A percentile compares a stretch with the other conserved stretches of the same genome.
phyloP scores from a whole-genome alignment of 1,140 invertebrate species.

The Antheraea pernyi region DNA sequence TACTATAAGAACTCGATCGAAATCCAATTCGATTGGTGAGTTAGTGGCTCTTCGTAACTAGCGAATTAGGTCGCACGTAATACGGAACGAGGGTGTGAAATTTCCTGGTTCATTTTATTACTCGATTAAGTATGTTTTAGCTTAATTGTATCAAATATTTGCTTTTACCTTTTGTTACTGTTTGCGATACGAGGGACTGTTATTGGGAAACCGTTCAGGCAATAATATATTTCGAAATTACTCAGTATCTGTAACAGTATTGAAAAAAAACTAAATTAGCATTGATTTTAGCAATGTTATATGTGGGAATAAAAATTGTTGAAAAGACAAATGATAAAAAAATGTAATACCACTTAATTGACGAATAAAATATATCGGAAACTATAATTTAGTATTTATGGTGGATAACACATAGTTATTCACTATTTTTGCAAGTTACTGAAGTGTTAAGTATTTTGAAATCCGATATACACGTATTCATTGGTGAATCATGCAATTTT shows the following conservation, averaged over 20 bases:
- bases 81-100: background rate
- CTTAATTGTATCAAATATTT: slow-evolving; percentile 4
- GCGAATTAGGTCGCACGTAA: background rate
- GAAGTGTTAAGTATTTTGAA: no score
- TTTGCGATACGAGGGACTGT: background rate
- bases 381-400: no score
- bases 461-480: no score
- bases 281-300: no score
- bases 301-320: no score
- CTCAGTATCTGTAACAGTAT: background rate
- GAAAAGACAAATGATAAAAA: no score
- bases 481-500: no score
- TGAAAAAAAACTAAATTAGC: background rate
- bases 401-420: no score
- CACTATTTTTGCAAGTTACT: no score
- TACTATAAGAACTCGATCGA: background rate
- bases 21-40: background rate
- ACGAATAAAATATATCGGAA: no score
- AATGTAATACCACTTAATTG: no score
- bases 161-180: background rate
- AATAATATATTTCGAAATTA: background rate
- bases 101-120: slow-evolving; percentile 3
- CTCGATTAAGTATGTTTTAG: slow-evolving; percentile 3
- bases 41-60: background rate
- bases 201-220: background rate